phyloP scores from a whole-genome alignment of 2,888 invertebrate species.

The Meloe dianella region DNA sequence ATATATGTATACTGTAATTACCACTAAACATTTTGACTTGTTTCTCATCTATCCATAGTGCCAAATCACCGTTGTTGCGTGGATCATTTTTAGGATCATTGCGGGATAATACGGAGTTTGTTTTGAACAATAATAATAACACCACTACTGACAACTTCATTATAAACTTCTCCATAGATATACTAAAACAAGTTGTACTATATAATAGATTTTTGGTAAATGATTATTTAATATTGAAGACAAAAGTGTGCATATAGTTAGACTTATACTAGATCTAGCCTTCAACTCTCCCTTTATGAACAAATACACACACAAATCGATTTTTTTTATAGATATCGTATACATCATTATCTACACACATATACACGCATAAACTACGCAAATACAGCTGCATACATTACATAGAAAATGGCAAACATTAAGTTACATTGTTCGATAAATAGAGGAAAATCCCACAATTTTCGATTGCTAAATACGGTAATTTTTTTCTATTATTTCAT shows the following conservation, averaged over 20 bases:
- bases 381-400: conserved; percentile 9
- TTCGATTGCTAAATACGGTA: too few species aligned
- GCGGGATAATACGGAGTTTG: conserved; percentile 44
- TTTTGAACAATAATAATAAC: conserved; percentile 36
- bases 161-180: conserved; percentile 44
- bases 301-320: neutral
- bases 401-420: neutral
- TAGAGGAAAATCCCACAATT: neutral
- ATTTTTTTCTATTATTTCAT: too few species aligned
- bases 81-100: conserved; percentile 57
- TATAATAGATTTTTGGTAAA: conserved; percentile 4
- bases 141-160: conserved; percentile 45
- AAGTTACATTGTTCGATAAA: neutral
- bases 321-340: neutral
- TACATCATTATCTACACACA: neutral
- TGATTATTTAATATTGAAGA: neutral
- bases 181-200: conserved; percentile 40
- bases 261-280: neutral
- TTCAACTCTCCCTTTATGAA: neutral
- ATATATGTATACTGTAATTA: conserved; percentile 56
- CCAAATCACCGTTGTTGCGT: conserved; percentile 67
- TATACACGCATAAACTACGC: neutral
- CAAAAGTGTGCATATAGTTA: conserved; percentile 7
- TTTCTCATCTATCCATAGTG: conserved; percentile 89
- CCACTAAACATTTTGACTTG: conserved; percentile 92